These are phyloP conservation scores for Zaprionus nigranus DNA, from an alignment of 1,140 invertebrate species.

Conservation along the genomic window DNA sequence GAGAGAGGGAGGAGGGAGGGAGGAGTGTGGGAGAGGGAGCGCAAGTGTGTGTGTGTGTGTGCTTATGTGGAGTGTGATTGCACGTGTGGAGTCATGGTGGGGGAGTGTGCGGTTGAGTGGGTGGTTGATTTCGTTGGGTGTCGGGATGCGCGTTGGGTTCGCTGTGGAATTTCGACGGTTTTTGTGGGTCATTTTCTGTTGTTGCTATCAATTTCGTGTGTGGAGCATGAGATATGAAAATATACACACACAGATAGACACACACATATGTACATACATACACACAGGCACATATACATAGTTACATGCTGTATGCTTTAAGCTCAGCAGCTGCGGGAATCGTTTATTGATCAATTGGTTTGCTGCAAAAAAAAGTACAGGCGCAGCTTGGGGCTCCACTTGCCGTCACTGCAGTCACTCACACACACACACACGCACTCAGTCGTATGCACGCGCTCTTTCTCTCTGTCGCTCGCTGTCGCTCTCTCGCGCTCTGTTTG, in stretches of 20 bases:
- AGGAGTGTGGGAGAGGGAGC: not conserved
- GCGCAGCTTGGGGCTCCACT: conserved; percentile 46
- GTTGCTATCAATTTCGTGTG: conserved; percentile 50
- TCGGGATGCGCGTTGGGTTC: conserved; percentile 3
- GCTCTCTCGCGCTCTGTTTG: conserved; percentile 25
- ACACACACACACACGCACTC: conserved; percentile 13
- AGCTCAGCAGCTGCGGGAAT: conserved; percentile 28
- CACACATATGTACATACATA: not conserved
- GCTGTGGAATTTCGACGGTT: conserved; percentile 36
- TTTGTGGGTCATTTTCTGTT: conserved; percentile 74
- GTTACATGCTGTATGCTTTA: conserved; percentile 2
- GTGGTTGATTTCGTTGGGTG: conserved; percentile 8
- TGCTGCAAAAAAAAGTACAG: conserved; percentile 38
- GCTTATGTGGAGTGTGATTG: not conserved
- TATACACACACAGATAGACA: not conserved
- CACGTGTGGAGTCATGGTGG: conserved; percentile 10
- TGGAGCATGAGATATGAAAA: conserved; percentile 21
- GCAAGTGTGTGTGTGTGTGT: conserved; percentile 8
- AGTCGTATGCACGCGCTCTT: not conserved
- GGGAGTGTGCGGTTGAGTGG: conserved; percentile 11
- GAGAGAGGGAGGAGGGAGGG: conserved; percentile 5
- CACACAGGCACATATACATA: not conserved
- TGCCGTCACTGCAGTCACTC: conserved; percentile 29
- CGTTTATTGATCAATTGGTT: conserved; percentile 50
- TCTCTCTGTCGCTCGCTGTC: conserved; percentile 8